A percentile compares a stretch with the other conserved stretches of the same genome.
Evolutionary conservation across 2,797 vertebrate genomes (phyloP).

Genomic region (Pempheris klunzingeri): DNA sequence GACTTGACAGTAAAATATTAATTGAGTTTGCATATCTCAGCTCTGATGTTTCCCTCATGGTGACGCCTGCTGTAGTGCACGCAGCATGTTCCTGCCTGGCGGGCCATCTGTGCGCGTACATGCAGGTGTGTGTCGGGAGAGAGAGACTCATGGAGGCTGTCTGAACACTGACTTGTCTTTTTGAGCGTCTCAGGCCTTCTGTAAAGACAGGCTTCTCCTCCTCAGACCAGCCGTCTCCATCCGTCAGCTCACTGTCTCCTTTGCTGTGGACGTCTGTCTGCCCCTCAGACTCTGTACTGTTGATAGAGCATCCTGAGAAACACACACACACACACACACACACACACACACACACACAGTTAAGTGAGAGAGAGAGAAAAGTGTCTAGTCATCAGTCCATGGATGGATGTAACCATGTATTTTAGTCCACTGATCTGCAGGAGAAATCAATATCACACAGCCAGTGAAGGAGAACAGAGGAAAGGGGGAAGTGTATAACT

Average conservation of each 20-base stretch:
- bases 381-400: conserved; percentile 67
- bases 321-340: conserved; percentile 26
- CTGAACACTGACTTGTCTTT: conserved; percentile 81
- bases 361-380: conserved; percentile 43
- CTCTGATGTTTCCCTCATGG: conserved; percentile 29
- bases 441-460: conserved; percentile 75
- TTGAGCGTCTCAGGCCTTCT: conserved; percentile 76
- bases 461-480: conserved; percentile 34
- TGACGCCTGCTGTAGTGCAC: conserved; percentile 13
- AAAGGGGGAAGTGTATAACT: conserved; percentile 27
- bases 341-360: conserved; percentile 10
- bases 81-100: neutral
- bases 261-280: conserved; percentile 40
- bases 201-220: conserved; percentile 45
- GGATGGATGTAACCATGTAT: conserved; percentile 68
- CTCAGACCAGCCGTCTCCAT: conserved; percentile 56
- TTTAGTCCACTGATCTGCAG: conserved; percentile 69
- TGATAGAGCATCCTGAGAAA: conserved; percentile 77
- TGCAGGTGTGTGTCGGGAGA: conserved; percentile 1
- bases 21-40: conserved; percentile 37
- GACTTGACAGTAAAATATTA: conserved; percentile 44
- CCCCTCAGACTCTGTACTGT: conserved; percentile 50
- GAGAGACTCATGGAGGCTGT: neutral
- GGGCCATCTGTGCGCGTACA: neutral
- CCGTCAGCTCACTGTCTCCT: conserved; percentile 36